These are phyloP conservation scores for Cercopithecus diana DNA, from an alignment of 2,797 vertebrate species.

Conservation along the genomic window DNA sequence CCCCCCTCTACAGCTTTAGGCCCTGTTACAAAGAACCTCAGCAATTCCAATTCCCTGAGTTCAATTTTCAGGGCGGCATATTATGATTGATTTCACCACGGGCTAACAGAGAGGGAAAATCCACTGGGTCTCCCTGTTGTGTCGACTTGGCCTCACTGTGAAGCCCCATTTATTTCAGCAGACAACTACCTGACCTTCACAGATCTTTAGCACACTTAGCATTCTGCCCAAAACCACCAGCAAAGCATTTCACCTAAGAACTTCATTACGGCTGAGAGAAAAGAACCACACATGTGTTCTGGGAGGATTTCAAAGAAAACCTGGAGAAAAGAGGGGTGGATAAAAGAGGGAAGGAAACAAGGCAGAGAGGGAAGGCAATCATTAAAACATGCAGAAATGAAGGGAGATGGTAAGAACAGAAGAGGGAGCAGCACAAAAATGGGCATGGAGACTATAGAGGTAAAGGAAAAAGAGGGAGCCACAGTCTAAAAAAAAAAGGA, in stretches of 20 bases:
- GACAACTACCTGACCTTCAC: not conserved
- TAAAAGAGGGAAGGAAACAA: not conserved
- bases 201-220: not conserved
- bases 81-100: not conserved
- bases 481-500: not conserved
- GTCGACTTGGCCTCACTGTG: not conserved
- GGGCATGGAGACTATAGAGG: not conserved
- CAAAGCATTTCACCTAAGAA: not conserved
- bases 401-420: not conserved
- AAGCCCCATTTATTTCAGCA: not conserved
- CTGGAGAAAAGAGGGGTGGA: not conserved
- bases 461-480: not conserved
- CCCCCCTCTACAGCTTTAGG: not conserved
- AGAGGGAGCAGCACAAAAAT: not conserved
- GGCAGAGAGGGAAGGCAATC: not conserved
- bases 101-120: not conserved
- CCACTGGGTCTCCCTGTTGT: not conserved
- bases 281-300: not conserved
- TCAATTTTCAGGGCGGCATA: not conserved
- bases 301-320: conserved; percentile 12
- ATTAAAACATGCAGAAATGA: not conserved
- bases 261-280: not conserved
- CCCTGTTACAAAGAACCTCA: not conserved
- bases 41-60: not conserved
- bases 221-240: not conserved